Evolutionary conservation across 2,113 vertebrate species (phyloP).

Genomic region (Corapipo altera): DNA sequence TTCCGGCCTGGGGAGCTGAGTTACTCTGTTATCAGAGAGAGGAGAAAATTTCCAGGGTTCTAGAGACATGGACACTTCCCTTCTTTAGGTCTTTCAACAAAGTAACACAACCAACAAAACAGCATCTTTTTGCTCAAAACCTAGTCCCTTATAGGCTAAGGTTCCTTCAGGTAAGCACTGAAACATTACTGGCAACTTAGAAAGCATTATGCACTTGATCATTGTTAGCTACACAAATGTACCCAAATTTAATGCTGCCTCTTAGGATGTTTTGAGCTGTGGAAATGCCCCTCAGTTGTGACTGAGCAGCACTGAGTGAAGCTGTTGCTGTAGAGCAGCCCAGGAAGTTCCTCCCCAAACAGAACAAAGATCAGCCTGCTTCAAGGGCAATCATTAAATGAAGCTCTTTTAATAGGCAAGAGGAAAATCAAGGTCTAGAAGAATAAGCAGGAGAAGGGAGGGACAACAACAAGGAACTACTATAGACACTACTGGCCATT

Average conservation of each 20-base stretch:
- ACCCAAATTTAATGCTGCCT: background rate
- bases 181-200: background rate
- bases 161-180: background rate
- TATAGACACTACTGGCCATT: background rate
- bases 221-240: fast-evolving
- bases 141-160: background rate
- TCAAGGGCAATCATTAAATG: background rate
- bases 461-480: background rate
- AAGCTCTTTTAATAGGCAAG: background rate
- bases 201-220: background rate
- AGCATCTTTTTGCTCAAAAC: background rate
- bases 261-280: fast-evolving
- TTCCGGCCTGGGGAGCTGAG: background rate
- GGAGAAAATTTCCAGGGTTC: background rate
- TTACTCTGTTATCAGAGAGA: background rate
- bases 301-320: background rate
- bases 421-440: background rate
- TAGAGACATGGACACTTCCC: background rate
- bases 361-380: background rate
- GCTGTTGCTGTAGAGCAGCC: background rate
- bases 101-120: background rate
- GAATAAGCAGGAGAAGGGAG: background rate
- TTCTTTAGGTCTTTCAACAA: background rate
- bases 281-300: background rate
- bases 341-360: background rate